Conservation (phyloP, 2,888 invertebrate species). For the Drosophila imparisetae region DNA sequence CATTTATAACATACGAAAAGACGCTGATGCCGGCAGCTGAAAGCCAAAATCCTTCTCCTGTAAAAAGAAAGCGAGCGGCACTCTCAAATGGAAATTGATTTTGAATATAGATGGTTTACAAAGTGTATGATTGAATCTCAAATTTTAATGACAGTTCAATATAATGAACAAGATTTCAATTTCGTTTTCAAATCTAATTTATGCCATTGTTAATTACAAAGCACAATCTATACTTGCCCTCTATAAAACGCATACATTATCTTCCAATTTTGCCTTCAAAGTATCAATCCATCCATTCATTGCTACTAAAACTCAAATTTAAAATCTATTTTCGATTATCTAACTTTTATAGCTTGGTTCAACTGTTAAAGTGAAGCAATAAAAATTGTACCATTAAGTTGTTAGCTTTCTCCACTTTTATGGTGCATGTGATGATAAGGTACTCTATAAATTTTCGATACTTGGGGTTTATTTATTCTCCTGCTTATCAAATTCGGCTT, state of each 20-base stretch:
- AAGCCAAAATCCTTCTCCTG: conserved; percentile 15
- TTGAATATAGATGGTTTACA: conserved; percentile 39
- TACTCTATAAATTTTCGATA: conserved; percentile 19
- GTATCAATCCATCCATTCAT: background rate
- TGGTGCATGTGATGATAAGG: background rate
- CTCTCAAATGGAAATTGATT: conserved; percentile 53
- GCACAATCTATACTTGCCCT: background rate
- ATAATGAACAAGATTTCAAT: conserved; percentile 52
- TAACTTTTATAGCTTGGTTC: background rate
- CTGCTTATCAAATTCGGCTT: conserved; percentile 52
- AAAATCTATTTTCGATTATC: conserved; percentile 1
- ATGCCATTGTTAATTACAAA: conserved; percentile 1
- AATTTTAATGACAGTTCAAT: conserved; percentile 63
- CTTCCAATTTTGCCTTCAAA: background rate
- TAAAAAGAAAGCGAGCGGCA: conserved; percentile 31
- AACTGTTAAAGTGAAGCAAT: background rate
- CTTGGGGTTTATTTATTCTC: conserved; percentile 33
- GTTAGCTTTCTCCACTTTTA: conserved; percentile 19
- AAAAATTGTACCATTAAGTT: background rate
- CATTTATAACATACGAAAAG: conserved; percentile 59
- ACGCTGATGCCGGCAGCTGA: conserved; percentile 25
- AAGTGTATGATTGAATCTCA: conserved; percentile 54
- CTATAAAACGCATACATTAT: background rate
- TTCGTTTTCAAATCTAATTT: conserved; percentile 45
- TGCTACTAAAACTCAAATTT: background rate